Evolutionary conservation across 1,140 invertebrate genomes (phyloP).

Genomic region (Hylaeus volcanicus): DNA sequence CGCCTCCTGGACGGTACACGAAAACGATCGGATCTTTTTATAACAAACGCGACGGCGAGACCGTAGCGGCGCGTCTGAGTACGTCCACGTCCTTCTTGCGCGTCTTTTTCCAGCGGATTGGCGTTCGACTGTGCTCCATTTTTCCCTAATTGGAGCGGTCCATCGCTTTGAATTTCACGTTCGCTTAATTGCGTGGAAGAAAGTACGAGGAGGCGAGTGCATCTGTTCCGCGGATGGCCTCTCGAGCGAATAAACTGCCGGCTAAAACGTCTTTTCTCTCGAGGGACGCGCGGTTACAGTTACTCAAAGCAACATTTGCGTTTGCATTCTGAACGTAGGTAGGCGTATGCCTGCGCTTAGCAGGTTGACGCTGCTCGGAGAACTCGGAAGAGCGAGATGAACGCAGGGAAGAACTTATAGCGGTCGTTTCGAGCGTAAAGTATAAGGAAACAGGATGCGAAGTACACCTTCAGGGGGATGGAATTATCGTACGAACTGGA

Average conservation of each 20-base stretch:
- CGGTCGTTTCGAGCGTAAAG: no score
- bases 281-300: conserved; percentile 10
- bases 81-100: neutral
- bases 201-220: conserved; percentile 22
- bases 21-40: conserved; percentile 11
- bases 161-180: conserved; percentile 30
- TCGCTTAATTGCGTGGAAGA: conserved; percentile 50
- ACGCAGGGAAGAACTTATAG: no score
- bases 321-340: neutral
- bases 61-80: no score
- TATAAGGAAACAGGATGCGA: no score
- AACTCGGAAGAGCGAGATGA: no score
- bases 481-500: no score
- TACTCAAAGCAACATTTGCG: neutral
- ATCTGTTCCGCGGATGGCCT: conserved; percentile 5
- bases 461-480: no score
- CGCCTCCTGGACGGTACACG: neutral
- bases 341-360: neutral
- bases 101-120: conserved; percentile 6
- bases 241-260: conserved; percentile 21
- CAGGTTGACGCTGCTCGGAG: neutral
- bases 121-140: conserved; percentile 35
- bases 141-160: conserved; percentile 41
- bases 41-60: no score
- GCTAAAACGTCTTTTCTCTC: conserved; percentile 35